Evolutionary conservation across 2,888 invertebrate genomes (phyloP).

Genomic region (Sisyra nigra): DNA sequence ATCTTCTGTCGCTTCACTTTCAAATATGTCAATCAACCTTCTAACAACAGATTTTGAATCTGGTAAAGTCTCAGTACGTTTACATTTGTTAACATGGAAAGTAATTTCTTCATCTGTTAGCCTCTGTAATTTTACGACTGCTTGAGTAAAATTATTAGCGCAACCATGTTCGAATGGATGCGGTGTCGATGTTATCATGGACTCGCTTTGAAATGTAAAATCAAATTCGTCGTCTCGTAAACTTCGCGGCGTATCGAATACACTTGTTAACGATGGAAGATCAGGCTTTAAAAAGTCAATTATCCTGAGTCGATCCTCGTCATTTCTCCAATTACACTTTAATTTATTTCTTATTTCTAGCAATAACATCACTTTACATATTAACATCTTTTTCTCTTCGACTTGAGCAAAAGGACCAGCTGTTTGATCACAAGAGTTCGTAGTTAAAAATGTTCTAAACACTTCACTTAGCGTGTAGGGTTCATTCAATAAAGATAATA

Average conservation of each 20-base stretch:
- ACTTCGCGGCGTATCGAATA: constrained; percentile 7
- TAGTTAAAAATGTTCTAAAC: constrained; percentile 1
- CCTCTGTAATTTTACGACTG: neutral
- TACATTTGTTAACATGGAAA: neutral
- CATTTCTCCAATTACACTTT: too few relatives aligned
- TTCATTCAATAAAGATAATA: neutral
- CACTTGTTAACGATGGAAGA: neutral
- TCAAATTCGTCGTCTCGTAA: neutral
- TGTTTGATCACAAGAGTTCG: neutral
- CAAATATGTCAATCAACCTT: neutral
- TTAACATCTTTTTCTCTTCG: constrained; percentile 1
- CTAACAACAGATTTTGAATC: constrained; percentile 9
- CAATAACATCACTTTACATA: constrained; percentile 5
- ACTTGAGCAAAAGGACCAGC: neutral
- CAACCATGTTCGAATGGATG: too few relatives aligned
- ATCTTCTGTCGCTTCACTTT: constrained; percentile 9
- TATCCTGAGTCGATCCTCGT: too few relatives aligned
- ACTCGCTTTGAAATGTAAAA: neutral
- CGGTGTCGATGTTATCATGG: neutral
- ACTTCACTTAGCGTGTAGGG: neutral
- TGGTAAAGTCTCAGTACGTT: constrained; percentile 1
- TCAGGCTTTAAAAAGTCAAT: too few relatives aligned
- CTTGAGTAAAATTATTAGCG: too few relatives aligned
- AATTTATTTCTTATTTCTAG: constrained; percentile 3
- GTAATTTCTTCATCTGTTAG: neutral